Evolutionary conservation across 2,113 vertebrate species (phyloP).

Genomic region (Hymenochirus boettgeri): DNA sequence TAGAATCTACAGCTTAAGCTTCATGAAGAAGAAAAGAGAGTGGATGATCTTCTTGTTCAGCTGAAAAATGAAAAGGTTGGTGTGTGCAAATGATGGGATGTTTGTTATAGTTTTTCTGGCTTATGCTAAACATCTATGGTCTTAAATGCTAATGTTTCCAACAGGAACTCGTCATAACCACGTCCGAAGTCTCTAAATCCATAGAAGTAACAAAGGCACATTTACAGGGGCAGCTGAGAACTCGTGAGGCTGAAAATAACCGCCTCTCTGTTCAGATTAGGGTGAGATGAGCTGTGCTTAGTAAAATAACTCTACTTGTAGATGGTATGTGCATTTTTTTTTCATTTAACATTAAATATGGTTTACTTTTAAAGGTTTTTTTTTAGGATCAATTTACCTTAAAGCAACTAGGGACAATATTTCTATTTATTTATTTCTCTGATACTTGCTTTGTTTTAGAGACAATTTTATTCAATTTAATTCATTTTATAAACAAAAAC

Average conservation of each 20-base stretch:
- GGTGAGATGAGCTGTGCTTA: conserved; percentile 54
- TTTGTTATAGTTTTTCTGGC: too few species aligned
- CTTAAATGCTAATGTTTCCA: not conserved
- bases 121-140: too few species aligned
- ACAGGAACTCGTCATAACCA: conserved; percentile 74
- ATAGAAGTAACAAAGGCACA: conserved; percentile 74
- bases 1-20: conserved; percentile 76
- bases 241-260: conserved; percentile 81
- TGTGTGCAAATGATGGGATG: conserved; percentile 7
- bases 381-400: too few species aligned
- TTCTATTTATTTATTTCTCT: too few species aligned
- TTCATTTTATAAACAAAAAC: too few species aligned
- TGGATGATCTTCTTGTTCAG: conserved; percentile 61
- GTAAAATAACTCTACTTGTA: not conserved
- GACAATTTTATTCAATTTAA: too few species aligned
- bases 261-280: conserved; percentile 72
- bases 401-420: too few species aligned
- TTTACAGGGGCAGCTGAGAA: conserved; percentile 77
- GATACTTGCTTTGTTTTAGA: too few species aligned
- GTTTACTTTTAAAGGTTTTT: too few species aligned
- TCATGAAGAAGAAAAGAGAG: conserved; percentile 75
- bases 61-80: conserved; percentile 83
- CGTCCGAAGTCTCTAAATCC: conserved; percentile 67
- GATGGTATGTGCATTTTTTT: too few species aligned
- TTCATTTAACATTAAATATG: too few species aligned